These are phyloP conservation scores for Serrognathus titanus DNA, from an alignment of 2,888 invertebrate species.

Conservation along the genomic window DNA sequence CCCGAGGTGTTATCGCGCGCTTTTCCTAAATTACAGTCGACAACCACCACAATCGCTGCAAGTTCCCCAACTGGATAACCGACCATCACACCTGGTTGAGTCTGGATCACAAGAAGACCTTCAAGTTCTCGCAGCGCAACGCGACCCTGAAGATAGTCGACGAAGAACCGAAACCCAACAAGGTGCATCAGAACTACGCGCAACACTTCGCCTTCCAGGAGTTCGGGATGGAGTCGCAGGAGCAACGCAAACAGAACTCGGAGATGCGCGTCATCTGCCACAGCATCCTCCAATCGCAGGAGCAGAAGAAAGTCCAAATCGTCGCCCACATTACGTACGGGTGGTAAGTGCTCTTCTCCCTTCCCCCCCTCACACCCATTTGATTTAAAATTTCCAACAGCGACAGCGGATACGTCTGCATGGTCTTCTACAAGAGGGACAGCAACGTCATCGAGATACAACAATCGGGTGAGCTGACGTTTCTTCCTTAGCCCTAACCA, in stretches of 20 bases:
- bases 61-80: conserved; percentile 76
- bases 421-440: conserved; percentile 69
- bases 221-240: conserved; percentile 43
- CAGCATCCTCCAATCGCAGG: conserved; percentile 54
- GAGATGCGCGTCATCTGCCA: conserved; percentile 64
- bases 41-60: conserved; percentile 71
- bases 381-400: conserved; percentile 49
- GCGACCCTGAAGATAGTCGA: conserved; percentile 58
- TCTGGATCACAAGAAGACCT: conserved; percentile 67
- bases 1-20: too few relatives aligned
- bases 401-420: conserved; percentile 76
- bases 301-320: conserved; percentile 54
- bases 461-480: conserved; percentile 52
- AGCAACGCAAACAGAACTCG: conserved; percentile 42
- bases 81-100: conserved; percentile 79
- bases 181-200: conserved; percentile 34
- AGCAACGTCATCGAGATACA: conserved; percentile 71
- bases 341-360: conserved; percentile 56
- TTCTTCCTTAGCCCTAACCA: neutral
- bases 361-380: too few relatives aligned
- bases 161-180: conserved; percentile 37
- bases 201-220: conserved; percentile 39
- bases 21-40: conserved; percentile 56
- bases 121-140: conserved; percentile 71
- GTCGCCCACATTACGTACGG: conserved; percentile 74